Conservation (phyloP, 2,888 invertebrate genomes). For the Philaethria dido region DNA sequence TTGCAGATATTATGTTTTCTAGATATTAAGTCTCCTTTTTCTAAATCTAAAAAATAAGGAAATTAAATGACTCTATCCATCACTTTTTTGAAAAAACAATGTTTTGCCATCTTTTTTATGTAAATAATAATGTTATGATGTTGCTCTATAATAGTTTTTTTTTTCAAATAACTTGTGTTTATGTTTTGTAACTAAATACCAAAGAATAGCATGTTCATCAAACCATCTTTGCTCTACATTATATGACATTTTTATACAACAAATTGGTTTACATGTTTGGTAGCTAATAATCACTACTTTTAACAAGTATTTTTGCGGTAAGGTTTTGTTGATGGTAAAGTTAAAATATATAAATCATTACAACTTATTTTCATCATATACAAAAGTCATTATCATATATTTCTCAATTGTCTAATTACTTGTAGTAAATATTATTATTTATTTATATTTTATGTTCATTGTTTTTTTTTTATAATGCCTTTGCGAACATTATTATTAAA, state of each 20-base stretch:
- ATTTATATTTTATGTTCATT: neutral
- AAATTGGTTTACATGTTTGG: too few species aligned
- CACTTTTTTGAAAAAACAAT: neutral
- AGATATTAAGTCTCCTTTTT: slow-evolving; percentile 11
- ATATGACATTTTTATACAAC: neutral
- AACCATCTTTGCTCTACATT: neutral
- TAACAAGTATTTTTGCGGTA: too few species aligned
- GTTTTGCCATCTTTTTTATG: neutral
- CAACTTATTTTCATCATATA: too few species aligned
- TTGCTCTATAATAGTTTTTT: neutral
- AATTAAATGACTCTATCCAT: neutral
- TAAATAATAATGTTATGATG: neutral
- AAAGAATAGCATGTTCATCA: neutral
- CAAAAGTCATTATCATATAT: neutral
- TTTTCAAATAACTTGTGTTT: neutral
- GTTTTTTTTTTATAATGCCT: neutral
- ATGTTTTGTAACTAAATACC: neutral
- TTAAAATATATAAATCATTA: too few species aligned
- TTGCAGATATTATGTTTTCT: slow-evolving; percentile 32
- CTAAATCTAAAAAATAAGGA: neutral
- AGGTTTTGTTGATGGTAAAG: too few species aligned
- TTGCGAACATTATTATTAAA: slow-evolving; percentile 6
- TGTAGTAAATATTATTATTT: neutral
- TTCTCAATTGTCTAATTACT: neutral
- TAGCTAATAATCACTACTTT: too few species aligned